These are phyloP conservation scores for Pangasius krempfi DNA, from an alignment of 2,797 vertebrate species.

Conservation along the genomic window DNA sequence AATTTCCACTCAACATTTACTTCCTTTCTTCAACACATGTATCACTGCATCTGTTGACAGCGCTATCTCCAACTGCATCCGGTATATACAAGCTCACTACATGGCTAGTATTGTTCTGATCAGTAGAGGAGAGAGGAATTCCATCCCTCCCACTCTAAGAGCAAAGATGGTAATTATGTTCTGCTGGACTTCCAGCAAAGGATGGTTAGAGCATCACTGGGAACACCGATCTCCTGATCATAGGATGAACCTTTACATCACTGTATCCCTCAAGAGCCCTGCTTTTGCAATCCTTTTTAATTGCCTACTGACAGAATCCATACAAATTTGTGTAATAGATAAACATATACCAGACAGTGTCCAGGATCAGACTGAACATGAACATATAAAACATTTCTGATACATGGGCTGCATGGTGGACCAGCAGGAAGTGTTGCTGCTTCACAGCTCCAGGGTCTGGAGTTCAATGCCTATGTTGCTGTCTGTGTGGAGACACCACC, in stretches of 20 bases:
- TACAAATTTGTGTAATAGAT: not conserved
- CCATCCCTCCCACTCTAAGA: not conserved
- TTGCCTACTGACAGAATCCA: not conserved
- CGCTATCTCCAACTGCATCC: not conserved
- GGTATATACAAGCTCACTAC: not conserved
- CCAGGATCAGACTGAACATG: not conserved
- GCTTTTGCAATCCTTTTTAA: not conserved
- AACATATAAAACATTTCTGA: not conserved
- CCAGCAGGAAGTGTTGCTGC: not conserved
- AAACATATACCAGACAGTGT: not conserved
- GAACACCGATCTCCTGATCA: not conserved
- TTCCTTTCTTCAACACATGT: not conserved
- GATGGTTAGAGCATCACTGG: not conserved
- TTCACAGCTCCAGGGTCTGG: not conserved
- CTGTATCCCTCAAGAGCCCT: not conserved
- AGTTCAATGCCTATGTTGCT: too few relatives aligned
- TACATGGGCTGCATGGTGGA: not conserved
- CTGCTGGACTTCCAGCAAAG: not conserved
- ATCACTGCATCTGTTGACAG: not conserved
- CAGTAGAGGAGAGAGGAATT: not conserved
- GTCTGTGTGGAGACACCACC: not conserved
- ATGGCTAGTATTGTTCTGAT: not conserved
- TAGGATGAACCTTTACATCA: not conserved
- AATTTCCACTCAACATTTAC: not conserved
- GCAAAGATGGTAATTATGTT: not conserved